Conservation (phyloP, 2,113 vertebrate species). For the Hypomesus transpacificus region DNA sequence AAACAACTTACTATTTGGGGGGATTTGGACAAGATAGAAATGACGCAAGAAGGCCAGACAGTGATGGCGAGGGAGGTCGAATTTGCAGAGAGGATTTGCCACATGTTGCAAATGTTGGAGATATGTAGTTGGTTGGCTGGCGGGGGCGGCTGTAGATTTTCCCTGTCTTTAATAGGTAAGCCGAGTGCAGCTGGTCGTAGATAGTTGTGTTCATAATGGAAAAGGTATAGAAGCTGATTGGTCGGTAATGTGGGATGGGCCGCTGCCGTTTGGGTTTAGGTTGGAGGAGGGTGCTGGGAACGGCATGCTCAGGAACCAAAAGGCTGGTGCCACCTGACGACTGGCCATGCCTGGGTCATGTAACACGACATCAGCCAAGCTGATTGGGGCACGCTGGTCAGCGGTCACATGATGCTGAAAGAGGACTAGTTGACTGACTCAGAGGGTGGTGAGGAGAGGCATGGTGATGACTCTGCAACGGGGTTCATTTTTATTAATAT, state of each 20-base stretch:
- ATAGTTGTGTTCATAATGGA: constrained; percentile 95
- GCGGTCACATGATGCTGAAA: constrained; percentile 99
- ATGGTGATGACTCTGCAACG: constrained; percentile 99
- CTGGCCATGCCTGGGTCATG: constrained; percentile 98
- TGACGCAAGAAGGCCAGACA: constrained; percentile 96
- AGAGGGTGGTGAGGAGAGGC: constrained; percentile 99
- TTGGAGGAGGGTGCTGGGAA: constrained; percentile 93
- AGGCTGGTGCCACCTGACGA: constrained; percentile 97
- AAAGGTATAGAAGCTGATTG: constrained; percentile 91
- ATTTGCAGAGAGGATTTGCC: constrained; percentile 99
- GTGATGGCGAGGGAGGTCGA: constrained; percentile 97
- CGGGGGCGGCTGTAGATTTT: constrained; percentile 85
- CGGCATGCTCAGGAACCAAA: constrained; percentile 99
- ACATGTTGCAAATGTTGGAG: constrained; percentile 90
- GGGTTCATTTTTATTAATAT: constrained; percentile 99
- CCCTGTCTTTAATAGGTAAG: constrained; percentile 95
- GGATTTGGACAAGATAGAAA: constrained; percentile 99
- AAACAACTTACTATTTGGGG: constrained; percentile 97
- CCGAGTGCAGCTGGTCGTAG: constrained; percentile 95
- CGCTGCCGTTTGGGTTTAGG: constrained; percentile 95
- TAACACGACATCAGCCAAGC: constrained; percentile 99
- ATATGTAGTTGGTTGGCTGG: constrained; percentile 84
- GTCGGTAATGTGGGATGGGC: constrained; percentile 93
- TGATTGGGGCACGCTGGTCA: constrained; percentile 98
- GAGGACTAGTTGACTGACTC: constrained; percentile 99